Evolutionary conservation across 2,113 vertebrate genomes (phyloP).

Genomic region (Bufo gargarizans): DNA sequence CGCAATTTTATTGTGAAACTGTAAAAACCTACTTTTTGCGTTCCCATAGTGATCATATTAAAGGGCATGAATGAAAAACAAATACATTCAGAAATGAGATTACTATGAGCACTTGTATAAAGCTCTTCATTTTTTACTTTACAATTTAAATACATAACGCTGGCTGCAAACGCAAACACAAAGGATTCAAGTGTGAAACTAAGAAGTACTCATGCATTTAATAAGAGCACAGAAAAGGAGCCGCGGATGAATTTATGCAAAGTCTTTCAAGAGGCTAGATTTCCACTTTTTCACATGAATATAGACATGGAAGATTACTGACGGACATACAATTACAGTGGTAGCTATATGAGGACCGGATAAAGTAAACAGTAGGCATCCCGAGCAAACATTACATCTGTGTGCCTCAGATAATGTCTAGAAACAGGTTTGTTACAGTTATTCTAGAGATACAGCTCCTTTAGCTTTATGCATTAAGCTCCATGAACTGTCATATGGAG

Average conservation of each 20-base stretch:
- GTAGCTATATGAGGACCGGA: neutral
- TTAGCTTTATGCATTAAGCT: too few relatives aligned
- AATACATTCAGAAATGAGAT: neutral
- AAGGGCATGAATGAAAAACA: neutral
- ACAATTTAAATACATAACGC: neutral
- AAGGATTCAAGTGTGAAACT: neutral
- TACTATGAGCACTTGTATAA: neutral
- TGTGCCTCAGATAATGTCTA: neutral
- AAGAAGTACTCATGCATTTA: neutral
- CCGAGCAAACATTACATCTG: neutral
- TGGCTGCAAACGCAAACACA: neutral
- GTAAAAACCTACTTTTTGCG: neutral
- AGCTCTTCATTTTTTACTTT: neutral
- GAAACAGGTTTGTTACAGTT: neutral
- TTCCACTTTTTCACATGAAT: constrained; percentile 2
- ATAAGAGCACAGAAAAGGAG: neutral
- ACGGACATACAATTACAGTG: neutral
- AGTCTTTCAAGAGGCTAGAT: neutral
- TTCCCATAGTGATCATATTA: neutral
- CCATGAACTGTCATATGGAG: too few relatives aligned
- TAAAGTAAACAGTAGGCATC: neutral
- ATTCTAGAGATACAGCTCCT: neutral
- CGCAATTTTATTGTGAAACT: neutral
- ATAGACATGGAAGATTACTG: neutral
- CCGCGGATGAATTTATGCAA: neutral